Evolutionary conservation across 2,888 invertebrate species (phyloP).

Genomic region (Oxytorus armatus): DNA sequence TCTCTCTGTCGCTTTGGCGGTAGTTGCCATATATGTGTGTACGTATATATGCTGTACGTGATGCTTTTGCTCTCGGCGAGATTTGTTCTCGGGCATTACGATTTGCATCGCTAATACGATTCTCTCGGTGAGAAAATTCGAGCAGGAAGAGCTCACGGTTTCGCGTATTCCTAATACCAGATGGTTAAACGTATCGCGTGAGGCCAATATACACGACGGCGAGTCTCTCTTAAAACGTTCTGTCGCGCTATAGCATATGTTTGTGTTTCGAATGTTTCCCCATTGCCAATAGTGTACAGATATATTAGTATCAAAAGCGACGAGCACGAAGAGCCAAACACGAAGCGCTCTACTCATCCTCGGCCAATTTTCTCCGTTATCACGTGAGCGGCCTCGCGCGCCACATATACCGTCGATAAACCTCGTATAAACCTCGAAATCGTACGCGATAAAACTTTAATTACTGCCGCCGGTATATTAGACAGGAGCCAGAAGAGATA

Average conservation of each 20-base stretch:
- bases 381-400: no score
- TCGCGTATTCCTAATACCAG: slow-evolving; percentile 12
- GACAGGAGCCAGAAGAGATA: slow-evolving; percentile 55
- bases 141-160: slow-evolving; percentile 45
- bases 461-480: slow-evolving; percentile 59
- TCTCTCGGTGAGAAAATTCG: slow-evolving; percentile 62
- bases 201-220: slow-evolving; percentile 19
- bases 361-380: slow-evolving; percentile 49
- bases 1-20: not conserved
- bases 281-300: not conserved
- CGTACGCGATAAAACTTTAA: slow-evolving; percentile 60
- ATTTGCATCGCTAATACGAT: slow-evolving; percentile 73
- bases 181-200: not conserved
- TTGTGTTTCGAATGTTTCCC: slow-evolving; percentile 15
- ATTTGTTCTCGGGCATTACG: slow-evolving; percentile 64
- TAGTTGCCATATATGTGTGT: not conserved
- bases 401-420: not conserved
- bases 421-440: slow-evolving; percentile 37
- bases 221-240: slow-evolving; percentile 26
- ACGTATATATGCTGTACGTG: not conserved
- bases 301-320: slow-evolving; percentile 13
- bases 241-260: slow-evolving; percentile 1
- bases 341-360: slow-evolving; percentile 16
- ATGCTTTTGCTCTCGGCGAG: slow-evolving; percentile 8
- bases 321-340: slow-evolving; percentile 22